Evolutionary conservation across 1,140 invertebrate genomes (phyloP).

Genomic region (Eumeta japonica): DNA sequence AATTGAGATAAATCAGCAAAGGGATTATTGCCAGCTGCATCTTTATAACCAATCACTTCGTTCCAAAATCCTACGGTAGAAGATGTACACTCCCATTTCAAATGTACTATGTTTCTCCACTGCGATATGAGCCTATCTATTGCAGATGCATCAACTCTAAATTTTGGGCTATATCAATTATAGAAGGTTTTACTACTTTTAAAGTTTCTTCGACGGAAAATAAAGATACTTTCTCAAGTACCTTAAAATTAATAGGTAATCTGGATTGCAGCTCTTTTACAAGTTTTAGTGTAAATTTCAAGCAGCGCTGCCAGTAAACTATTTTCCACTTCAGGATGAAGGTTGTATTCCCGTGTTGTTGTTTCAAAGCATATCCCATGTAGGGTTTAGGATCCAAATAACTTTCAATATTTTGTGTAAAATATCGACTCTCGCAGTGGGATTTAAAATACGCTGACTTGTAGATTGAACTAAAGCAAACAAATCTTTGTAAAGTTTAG

Average conservation of each 20-base stretch:
- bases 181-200: conserved; percentile 11
- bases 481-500: conserved; percentile 17
- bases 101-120: conserved; percentile 14
- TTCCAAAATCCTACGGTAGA: conserved; percentile 12
- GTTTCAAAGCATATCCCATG: conserved; percentile 17
- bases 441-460: conserved; percentile 14
- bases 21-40: too few species aligned
- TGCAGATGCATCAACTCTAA: conserved; percentile 8
- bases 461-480: too few species aligned
- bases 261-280: conserved; percentile 10
- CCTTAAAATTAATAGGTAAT: conserved; percentile 14
- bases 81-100: conserved; percentile 9
- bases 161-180: conserved; percentile 9
- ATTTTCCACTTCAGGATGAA: too few species aligned
- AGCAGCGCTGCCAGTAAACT: conserved; percentile 11
- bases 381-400: conserved; percentile 13
- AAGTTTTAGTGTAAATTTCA: conserved; percentile 16
- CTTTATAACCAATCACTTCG: conserved; percentile 12
- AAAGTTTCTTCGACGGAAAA: conserved; percentile 18
- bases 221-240: conserved; percentile 13
- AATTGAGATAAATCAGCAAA: too few species aligned
- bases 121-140: conserved; percentile 14
- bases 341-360: conserved; percentile 14
- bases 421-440: conserved; percentile 13
- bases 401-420: conserved; percentile 14